phyloP scores from a whole-genome alignment of 2,888 invertebrate species.

The Yponomeuta plumbellus region DNA sequence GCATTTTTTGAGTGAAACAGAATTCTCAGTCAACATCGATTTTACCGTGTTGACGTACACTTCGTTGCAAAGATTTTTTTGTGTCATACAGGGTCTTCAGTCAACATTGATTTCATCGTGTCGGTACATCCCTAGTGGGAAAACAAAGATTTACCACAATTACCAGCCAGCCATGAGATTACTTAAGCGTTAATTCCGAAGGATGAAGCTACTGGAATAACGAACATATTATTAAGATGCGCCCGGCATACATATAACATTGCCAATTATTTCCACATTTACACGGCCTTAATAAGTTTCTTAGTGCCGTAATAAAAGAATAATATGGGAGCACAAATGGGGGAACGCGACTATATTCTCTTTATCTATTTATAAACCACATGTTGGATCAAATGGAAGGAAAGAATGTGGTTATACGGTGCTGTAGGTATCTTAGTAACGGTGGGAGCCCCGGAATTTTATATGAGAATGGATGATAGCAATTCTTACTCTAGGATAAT shows the following conservation, averaged over 20 bases:
- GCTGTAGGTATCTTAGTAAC: slow-evolving; percentile 12
- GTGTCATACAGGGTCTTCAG: no score
- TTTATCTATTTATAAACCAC: slow-evolving; percentile 13
- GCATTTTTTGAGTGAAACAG: no score
- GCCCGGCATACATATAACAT: slow-evolving; percentile 11
- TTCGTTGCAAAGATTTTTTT: no score
- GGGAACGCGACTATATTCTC: not conserved
- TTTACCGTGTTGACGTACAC: no score
- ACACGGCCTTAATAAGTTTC: slow-evolving; percentile 24
- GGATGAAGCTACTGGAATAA: not conserved
- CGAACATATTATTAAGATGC: not conserved
- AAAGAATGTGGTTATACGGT: not conserved
- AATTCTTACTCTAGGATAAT: slow-evolving; percentile 23
- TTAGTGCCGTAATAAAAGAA: slow-evolving; percentile 36
- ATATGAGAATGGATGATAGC: slow-evolving; percentile 28
- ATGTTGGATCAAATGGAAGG: slow-evolving; percentile 9
- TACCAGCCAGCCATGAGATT: not conserved
- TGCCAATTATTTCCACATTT: slow-evolving; percentile 24
- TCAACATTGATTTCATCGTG: no score
- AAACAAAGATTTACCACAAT: not conserved
- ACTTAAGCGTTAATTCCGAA: not conserved
- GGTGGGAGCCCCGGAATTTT: slow-evolving; percentile 15
- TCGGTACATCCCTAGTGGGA: not conserved
- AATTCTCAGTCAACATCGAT: no score
- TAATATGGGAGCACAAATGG: slow-evolving; percentile 31